Percentiles rank a stretch among this genome's conserved stretches.
Evolutionary conservation across 2,113 vertebrate species (phyloP).

Genomic region (Dissostichus mawsoni): DNA sequence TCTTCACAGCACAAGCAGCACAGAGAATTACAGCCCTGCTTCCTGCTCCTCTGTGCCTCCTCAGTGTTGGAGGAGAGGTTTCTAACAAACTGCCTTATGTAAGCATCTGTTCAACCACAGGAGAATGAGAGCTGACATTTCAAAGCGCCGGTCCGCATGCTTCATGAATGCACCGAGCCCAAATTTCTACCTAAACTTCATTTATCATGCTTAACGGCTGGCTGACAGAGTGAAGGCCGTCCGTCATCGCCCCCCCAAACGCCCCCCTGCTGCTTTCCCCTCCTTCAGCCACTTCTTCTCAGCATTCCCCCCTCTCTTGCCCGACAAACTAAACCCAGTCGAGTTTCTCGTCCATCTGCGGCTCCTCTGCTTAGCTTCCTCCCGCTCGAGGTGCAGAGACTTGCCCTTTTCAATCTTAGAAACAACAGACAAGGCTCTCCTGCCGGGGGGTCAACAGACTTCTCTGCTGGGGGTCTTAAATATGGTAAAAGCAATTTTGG

Average conservation of each 20-base stretch:
- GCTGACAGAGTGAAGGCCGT: slow-evolving; percentile 82
- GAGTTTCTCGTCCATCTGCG: slow-evolving; percentile 49
- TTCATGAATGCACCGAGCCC: slow-evolving; percentile 64
- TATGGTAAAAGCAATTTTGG: slow-evolving; percentile 52
- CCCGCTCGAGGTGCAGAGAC: slow-evolving; percentile 50
- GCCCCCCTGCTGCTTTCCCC: slow-evolving; percentile 31
- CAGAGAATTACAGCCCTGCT: slow-evolving; percentile 39
- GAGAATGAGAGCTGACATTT: slow-evolving; percentile 79
- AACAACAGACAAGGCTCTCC: slow-evolving; percentile 79
- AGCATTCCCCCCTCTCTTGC: slow-evolving; percentile 7
- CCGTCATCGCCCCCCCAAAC: slow-evolving; percentile 76
- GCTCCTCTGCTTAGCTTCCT: slow-evolving; percentile 35
- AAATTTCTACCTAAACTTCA: slow-evolving; percentile 72
- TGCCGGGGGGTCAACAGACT: slow-evolving; percentile 71
- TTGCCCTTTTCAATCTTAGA: slow-evolving; percentile 66
- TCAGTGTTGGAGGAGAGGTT: slow-evolving; percentile 53
- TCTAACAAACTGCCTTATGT: slow-evolving; percentile 66
- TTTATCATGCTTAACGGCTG: slow-evolving; percentile 78
- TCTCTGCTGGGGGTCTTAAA: slow-evolving; percentile 64
- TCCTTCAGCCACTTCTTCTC: slow-evolving; percentile 27
- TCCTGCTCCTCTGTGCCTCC: slow-evolving; percentile 40
- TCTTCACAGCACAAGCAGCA: slow-evolving; percentile 57
- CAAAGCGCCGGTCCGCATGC: slow-evolving; percentile 65
- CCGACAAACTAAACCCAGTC: slow-evolving; percentile 38
- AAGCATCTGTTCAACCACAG: slow-evolving; percentile 80